Evolutionary conservation across 1,140 invertebrate species (phyloP), one percentile per base, ranked within the genome.

Genomic region (Harpegnathos saltator): DNA sequence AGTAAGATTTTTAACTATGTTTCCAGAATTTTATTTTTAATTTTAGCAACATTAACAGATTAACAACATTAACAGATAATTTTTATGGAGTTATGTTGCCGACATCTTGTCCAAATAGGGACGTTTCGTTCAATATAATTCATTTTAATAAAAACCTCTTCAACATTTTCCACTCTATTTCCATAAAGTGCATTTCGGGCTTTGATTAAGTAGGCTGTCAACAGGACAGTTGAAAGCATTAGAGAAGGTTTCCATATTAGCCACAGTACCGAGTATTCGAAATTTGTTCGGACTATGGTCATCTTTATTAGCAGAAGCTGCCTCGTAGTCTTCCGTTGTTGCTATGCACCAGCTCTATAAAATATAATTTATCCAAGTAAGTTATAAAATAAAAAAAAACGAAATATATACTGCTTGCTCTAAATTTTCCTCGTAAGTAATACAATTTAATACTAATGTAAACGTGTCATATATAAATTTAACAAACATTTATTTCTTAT

Each of bases 181-280:
- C 80, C 80, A 85, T 24, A 83, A 62, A 11, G 9, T 71, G n/a
- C 84, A 85, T 48, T 85, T 85, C 33, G 75, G 14, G 9, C 14
- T 22, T 12, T 22, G 84, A 65, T 77, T 83, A 71, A 83, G 82
- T 3, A 59, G 0, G 17, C 63, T 83, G 14, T 48, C n/a, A 4
- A 0, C 12, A 1, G 72, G 24, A n/a, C 84, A 85, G 17, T 72
- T 63, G 24, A 83, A 85, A 1, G 24, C 22, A n/a, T 75, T 29
- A 3, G 80, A 26, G 24, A 85, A 85, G 0, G 26, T 24, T 11
- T 50, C 7, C 71, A 69, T 29, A 15, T 85, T 85, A 0, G 84
- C 75, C 0, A 83, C 33, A 1, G 65, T 24, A 1, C 80, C 84
- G 26, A 83, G 14, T 0, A 85, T 12, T 9, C 84, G 80, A 52